phyloP scores from a whole-genome alignment of 2,113 vertebrate species.

The Mystacornis crossleyi region DNA sequence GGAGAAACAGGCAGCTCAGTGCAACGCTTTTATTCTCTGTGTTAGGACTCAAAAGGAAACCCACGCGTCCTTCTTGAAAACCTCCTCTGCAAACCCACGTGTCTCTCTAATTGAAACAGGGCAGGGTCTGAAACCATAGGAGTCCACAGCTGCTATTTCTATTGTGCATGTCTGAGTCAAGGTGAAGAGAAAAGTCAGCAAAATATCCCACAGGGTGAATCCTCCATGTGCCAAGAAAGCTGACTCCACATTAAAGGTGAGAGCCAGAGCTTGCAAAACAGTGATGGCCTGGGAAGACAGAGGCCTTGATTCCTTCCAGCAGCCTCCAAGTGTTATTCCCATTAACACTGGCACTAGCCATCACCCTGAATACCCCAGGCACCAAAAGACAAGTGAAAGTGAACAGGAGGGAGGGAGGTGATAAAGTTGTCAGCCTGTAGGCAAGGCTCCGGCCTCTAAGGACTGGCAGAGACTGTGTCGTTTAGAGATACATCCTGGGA shows the following conservation, averaged over 20 bases:
- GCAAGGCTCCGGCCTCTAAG: neutral
- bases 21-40: neutral
- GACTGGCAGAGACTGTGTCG: neutral
- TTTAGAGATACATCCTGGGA: neutral
- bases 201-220: constrained; percentile 58
- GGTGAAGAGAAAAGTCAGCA: constrained; percentile 57
- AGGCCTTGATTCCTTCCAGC: constrained; percentile 20
- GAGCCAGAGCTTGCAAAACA: constrained; percentile 42
- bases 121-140: constrained; percentile 46
- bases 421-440: constrained; percentile 51
- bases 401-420: neutral
- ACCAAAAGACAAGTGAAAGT: neutral
- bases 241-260: constrained; percentile 65
- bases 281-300: constrained; percentile 23
- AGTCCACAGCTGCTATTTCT: constrained; percentile 58
- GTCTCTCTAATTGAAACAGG: constrained; percentile 59
- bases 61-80: neutral
- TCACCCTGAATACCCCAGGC: constrained; percentile 9
- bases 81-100: neutral
- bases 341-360: neutral
- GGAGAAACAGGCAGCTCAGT: neutral
- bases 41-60: neutral
- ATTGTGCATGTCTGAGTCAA: constrained; percentile 34
- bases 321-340: constrained; percentile 38
- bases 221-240: constrained; percentile 53